Percentiles rank a stretch among this genome's conserved stretches.
These are phyloP conservation scores for Sterrhoptilus dennistouni DNA, from an alignment of 2,113 vertebrate species.

Conservation along the genomic window DNA sequence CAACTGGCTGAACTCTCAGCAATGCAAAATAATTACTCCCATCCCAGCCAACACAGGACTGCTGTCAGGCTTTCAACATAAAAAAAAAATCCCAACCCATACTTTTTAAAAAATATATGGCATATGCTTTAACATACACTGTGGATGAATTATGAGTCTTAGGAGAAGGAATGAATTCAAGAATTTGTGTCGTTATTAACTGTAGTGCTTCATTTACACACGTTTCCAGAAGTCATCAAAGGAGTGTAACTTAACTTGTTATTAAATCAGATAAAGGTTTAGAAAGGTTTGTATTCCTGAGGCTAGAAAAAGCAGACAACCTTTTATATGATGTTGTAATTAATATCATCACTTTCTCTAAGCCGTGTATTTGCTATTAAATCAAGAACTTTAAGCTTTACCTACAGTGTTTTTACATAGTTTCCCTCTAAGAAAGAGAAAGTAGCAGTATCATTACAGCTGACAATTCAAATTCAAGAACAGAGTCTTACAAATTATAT, in stretches of 20 bases:
- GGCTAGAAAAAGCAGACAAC: constrained; percentile 23
- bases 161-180: not conserved
- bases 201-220: not conserved
- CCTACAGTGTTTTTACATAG: constrained; percentile 19
- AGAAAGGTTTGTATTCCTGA: not conserved
- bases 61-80: not conserved
- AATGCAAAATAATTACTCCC: not conserved
- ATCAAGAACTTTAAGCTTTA: not conserved
- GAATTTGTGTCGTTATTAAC: not conserved
- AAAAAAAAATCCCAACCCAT: rapidly evolving
- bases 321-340: constrained; percentile 6
- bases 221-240: not conserved
- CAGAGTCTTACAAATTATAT: constrained; percentile 47
- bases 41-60: not conserved
- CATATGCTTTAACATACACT: not conserved
- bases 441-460: constrained; percentile 38
- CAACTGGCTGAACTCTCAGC: not conserved
- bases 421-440: not conserved
- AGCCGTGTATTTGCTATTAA: not conserved
- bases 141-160: not conserved
- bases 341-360: not conserved
- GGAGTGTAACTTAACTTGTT: not conserved
- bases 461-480: constrained; percentile 43
- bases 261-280: constrained; percentile 17
- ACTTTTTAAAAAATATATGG: not conserved